A percentile compares a stretch with the other conserved stretches of the same genome.
phyloP scores from a whole-genome alignment of 2,113 vertebrate genomes.

The Artemisiospiza belli region DNA sequence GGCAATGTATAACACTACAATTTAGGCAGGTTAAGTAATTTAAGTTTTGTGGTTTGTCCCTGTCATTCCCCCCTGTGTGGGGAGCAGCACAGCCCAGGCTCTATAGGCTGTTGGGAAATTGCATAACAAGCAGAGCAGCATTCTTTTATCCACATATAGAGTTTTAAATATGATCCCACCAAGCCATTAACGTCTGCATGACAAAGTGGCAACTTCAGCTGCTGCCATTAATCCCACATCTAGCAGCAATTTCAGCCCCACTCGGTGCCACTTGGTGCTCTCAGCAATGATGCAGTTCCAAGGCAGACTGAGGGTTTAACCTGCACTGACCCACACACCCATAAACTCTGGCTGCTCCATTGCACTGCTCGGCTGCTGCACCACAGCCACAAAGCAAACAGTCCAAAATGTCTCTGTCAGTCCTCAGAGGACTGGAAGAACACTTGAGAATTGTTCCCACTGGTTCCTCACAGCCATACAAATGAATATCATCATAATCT shows the following conservation, averaged over 20 bases:
- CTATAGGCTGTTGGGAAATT: neutral
- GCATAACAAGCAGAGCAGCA: neutral
- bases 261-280: neutral
- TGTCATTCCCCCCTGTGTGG: neutral
- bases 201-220: conserved; percentile 42
- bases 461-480: neutral
- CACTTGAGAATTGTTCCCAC: neutral
- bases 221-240: conserved; percentile 30
- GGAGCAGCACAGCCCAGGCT: neutral
- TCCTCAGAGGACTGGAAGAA: neutral
- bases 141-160: neutral
- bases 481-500: neutral
- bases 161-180: conserved; percentile 48
- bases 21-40: neutral
- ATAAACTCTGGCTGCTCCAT: neutral
- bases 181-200: conserved; percentile 40
- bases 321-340: conserved; percentile 24
- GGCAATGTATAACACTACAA: neutral
- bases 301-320: neutral
- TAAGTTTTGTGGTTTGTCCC: neutral
- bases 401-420: neutral
- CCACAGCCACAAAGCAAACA: neutral
- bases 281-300: conserved; percentile 26
- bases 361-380: neutral
- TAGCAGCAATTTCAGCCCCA: neutral